A percentile compares a stretch with the other conserved stretches of the same genome.
These are phyloP conservation scores for Temnothorax rugatulus DNA, from an alignment of 2,888 invertebrate species.

Conservation along the genomic window DNA sequence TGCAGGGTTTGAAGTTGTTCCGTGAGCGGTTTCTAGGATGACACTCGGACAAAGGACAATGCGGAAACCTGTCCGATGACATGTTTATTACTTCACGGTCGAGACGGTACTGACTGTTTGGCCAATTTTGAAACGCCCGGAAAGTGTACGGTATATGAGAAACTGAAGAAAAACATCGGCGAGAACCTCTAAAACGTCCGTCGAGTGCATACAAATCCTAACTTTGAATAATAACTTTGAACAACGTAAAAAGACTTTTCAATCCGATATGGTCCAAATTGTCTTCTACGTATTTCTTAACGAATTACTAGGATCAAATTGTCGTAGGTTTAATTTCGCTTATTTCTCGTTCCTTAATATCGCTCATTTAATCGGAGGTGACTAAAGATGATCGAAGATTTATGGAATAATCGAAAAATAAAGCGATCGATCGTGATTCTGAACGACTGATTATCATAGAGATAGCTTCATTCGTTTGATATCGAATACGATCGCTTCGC, in stretches of 20 bases:
- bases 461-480: conserved; percentile 4
- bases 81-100: not conserved
- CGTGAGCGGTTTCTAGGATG: not conserved
- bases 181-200: not conserved
- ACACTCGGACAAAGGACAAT: not conserved
- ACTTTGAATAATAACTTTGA: not conserved
- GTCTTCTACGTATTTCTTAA: not conserved
- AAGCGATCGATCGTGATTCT: not conserved
- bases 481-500: conserved; percentile 10
- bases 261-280: not conserved
- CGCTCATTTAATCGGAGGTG: not conserved
- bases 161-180: not conserved
- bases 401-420: conserved; percentile 14
- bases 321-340: not conserved
- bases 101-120: not conserved
- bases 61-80: not conserved
- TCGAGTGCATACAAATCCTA: not conserved
- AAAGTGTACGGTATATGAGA: not conserved
- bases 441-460: conserved; percentile 33
- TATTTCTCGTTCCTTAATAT: not conserved
- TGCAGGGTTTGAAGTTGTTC: not conserved
- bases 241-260: not conserved
- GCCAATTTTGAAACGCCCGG: not conserved
- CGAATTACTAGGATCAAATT: not conserved
- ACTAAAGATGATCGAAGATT: not conserved